phyloP scores from a whole-genome alignment of 2,797 vertebrate species.

The Dendrocincla fuliginosa region DNA sequence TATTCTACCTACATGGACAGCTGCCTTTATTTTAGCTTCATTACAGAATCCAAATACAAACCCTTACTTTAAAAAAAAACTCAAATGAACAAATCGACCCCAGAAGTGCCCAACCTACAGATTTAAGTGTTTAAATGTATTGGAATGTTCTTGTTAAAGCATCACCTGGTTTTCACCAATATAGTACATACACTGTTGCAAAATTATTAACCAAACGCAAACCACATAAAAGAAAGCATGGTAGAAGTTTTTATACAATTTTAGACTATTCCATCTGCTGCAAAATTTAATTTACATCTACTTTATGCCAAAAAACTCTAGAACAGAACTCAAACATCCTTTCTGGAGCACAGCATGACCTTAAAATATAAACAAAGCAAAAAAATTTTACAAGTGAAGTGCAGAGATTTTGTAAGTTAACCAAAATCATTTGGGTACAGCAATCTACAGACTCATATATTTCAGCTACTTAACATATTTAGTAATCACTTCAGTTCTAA shows the following conservation, averaged over 20 bases:
- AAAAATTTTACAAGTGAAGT: not conserved
- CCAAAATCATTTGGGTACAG: not conserved
- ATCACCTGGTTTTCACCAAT: not conserved
- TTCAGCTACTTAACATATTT: not conserved
- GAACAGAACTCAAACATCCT: not conserved
- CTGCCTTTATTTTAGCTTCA: not conserved
- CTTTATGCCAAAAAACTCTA: not conserved
- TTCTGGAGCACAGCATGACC: not conserved
- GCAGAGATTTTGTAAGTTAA: not conserved
- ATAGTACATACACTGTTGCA: not conserved
- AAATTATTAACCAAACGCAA: slow-evolving; percentile 14
- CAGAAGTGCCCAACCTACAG: not conserved
- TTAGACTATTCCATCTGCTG: not conserved
- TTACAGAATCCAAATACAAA: not conserved
- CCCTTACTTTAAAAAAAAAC: not conserved
- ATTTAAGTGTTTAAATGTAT: not conserved
- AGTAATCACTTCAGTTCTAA: not conserved
- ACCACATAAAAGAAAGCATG: not conserved
- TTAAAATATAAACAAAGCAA: not conserved
- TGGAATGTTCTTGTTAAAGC: not conserved
- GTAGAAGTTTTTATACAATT: not conserved
- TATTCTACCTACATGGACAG: not conserved
- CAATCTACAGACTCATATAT: not conserved
- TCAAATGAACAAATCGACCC: not conserved
- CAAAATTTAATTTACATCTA: not conserved